These are phyloP conservation scores for Petrocephalus schoutedeni DNA, from an alignment of 2,797 vertebrate genomes.

Conservation along the genomic window DNA sequence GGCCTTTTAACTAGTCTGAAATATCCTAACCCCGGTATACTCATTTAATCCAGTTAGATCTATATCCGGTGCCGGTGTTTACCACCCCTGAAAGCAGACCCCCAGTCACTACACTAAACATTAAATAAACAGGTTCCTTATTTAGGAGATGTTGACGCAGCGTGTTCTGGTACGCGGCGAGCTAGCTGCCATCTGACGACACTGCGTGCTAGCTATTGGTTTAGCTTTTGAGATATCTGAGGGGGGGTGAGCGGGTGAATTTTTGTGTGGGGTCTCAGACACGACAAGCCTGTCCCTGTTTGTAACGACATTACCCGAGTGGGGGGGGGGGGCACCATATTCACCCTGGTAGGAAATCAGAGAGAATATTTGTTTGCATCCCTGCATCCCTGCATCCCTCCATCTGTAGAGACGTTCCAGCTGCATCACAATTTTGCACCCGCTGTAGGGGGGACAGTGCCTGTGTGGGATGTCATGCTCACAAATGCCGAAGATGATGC, in stretches of 20 bases:
- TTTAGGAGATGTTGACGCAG: neutral
- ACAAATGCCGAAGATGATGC: neutral
- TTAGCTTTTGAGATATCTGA: neutral
- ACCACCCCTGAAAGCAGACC: neutral
- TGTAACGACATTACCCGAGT: slow-evolving; percentile 42
- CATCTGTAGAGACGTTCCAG: neutral
- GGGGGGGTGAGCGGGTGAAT: neutral
- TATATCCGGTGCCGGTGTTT: too few species aligned
- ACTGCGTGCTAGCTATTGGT: neutral
- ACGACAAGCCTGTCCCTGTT: neutral
- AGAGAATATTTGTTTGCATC: neutral
- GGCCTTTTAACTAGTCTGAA: too few species aligned
- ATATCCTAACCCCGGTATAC: too few species aligned
- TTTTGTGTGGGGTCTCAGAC: neutral
- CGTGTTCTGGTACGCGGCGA: neutral
- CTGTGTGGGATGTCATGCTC: neutral
- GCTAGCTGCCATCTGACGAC: neutral
- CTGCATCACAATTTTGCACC: neutral
- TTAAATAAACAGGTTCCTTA: neutral
- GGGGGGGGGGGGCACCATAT: neutral
- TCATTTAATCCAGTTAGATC: too few species aligned
- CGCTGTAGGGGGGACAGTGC: neutral
- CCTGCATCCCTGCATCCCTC: neutral
- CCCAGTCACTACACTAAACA: neutral
- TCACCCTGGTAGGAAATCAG: neutral